Base-by-base conservation (phyloP, 1,140 invertebrate genomes). In the Pantala flavescens region DNA sequence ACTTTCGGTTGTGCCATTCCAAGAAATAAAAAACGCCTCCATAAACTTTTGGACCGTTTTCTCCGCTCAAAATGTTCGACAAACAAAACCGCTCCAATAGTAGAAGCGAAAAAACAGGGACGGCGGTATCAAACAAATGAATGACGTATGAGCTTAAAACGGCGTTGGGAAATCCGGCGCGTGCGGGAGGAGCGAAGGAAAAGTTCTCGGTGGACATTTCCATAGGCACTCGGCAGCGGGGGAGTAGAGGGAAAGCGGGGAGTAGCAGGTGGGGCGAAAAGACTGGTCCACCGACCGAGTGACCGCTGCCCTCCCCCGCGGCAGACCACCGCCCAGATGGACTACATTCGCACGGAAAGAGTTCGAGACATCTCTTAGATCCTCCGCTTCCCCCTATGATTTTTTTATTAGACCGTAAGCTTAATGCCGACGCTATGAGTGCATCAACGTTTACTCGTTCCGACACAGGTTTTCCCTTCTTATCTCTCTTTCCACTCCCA, bases 281-380 rank as follows among this genome's bases (percentile, higher is more conserved):
- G 49, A 63, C 49, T 63, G 49, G 49, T 63, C 49, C 14, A 63
- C 16, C 49, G 49, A 63, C 49, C 49, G 49, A 63, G 49, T 63
- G 49, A 63, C 49, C 49, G 49, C 49, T 63, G 49, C 49, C 49
- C 49, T 63, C 49, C 49, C 49, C 49, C 49, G 49, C 49, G 49
- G 49, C 49, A 63, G 49, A 21, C 14, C 49, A 63, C 49, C 49
- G 49, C 49, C 49, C 49, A 63, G n/a, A 12, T 63, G 49, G 49
- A 63, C 49, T 63, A 63, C 16, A 63, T 63, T 63, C 49, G 49
- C 49, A 12, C 49, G 49, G 49, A 63, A 63, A 63, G 49, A 63
- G 3, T 63, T 63, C 49, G 12, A 63, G 49, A 16, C 16, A 63
- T 63, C 49, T 16, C 49, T 36, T 16, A 63, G 49, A 63, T 19